A percentile compares a stretch with the other conserved stretches of the same genome.
phyloP scores from a whole-genome alignment of 2,113 vertebrate genomes.

The Anguilla rostrata region DNA sequence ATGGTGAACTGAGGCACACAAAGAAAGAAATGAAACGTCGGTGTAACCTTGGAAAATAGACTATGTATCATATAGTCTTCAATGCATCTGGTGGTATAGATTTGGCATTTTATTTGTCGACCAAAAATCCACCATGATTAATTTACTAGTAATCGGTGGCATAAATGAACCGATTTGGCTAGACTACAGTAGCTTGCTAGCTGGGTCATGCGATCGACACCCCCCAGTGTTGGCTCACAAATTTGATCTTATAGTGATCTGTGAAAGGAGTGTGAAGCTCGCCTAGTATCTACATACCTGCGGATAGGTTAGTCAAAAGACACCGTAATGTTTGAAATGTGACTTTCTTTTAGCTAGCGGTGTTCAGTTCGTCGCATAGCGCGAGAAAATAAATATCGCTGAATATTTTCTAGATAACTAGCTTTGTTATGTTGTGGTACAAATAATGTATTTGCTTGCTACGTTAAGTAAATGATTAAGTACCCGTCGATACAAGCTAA shows the following conservation, averaged over 20 bases:
- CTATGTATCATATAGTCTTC: background rate
- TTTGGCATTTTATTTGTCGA: too few relatives aligned
- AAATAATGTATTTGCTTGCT: background rate
- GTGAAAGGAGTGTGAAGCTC: too few relatives aligned
- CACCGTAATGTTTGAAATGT: too few relatives aligned
- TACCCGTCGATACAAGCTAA: background rate
- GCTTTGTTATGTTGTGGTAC: background rate
- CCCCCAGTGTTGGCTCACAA: background rate
- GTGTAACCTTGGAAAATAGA: background rate
- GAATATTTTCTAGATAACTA: background rate
- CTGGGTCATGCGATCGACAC: background rate
- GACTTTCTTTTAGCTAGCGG: too few relatives aligned
- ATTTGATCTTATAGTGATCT: background rate
- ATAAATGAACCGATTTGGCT: background rate
- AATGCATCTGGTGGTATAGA: background rate
- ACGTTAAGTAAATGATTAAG: too few relatives aligned
- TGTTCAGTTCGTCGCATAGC: too few relatives aligned
- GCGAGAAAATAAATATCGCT: too few relatives aligned
- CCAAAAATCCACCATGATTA: too few relatives aligned
- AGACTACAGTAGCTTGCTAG: background rate
- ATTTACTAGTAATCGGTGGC: background rate
- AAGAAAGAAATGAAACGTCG: background rate
- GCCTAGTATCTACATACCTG: too few relatives aligned
- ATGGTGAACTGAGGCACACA: conserved; percentile 16
- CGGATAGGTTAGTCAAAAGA: too few relatives aligned